These are phyloP conservation scores for Antennarius maculatus DNA, from an alignment of 2,797 vertebrate species.

Conservation along the genomic window DNA sequence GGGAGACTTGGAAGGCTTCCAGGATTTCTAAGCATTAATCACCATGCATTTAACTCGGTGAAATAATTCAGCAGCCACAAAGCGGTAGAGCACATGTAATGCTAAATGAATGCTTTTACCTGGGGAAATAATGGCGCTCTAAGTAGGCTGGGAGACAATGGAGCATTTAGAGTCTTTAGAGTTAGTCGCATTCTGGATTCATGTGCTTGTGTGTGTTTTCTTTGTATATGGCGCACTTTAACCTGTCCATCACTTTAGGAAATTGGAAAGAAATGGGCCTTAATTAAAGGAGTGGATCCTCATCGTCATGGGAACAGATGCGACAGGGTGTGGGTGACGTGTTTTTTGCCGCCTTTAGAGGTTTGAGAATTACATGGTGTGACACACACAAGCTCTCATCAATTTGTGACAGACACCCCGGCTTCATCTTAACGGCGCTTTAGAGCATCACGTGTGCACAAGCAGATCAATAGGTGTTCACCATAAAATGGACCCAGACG, in stretches of 20 bases:
- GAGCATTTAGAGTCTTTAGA: slow-evolving; percentile 24
- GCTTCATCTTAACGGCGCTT: slow-evolving; percentile 54
- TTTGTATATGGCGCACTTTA: slow-evolving; percentile 32
- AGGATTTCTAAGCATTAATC: slow-evolving; percentile 39
- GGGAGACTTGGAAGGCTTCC: slow-evolving; percentile 34
- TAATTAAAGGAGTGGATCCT: slow-evolving; percentile 58
- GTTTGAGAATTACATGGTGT: slow-evolving; percentile 41
- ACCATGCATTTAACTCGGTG: slow-evolving; percentile 28
- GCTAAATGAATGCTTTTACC: slow-evolving; percentile 32
- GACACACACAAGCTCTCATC: slow-evolving; percentile 8
- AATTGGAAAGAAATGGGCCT: slow-evolving; percentile 29
- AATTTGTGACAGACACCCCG: slow-evolving; percentile 45
- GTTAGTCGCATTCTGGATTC: slow-evolving; percentile 29
- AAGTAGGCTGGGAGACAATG: slow-evolving; percentile 27
- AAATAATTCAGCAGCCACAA: slow-evolving; percentile 34
- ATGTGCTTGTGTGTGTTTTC: not conserved
- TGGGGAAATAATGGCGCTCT: slow-evolving; percentile 39
- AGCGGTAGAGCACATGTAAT: slow-evolving; percentile 11
- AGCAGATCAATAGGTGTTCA: slow-evolving; percentile 65
- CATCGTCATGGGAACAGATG: slow-evolving; percentile 64
- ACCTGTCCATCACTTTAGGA: slow-evolving; percentile 42
- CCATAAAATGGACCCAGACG: slow-evolving; percentile 57
- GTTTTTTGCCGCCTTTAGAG: slow-evolving; percentile 54
- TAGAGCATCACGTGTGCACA: slow-evolving; percentile 44
- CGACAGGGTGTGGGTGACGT: slow-evolving; percentile 47